Conservation (phyloP, 2,797 vertebrate species). For the Galaxias olidus region DNA sequence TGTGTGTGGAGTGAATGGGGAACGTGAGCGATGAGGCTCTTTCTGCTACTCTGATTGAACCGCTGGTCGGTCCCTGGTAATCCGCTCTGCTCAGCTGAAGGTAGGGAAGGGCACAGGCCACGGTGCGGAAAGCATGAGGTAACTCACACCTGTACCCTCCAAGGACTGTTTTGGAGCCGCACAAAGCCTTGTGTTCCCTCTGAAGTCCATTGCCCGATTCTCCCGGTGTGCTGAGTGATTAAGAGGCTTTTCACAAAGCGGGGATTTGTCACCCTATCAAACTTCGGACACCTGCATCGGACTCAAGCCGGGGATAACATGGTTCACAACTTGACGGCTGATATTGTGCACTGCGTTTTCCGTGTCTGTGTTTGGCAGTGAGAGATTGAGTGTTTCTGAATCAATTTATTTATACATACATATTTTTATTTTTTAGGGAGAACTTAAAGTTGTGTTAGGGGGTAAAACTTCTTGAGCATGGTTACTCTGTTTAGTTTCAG, state of each 20-base stretch:
- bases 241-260: constrained; percentile 28
- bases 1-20: constrained; percentile 12
- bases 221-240: constrained; percentile 39
- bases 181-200: constrained; percentile 15
- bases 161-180: constrained; percentile 18
- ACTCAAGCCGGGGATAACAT: constrained; percentile 15
- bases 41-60: constrained; percentile 23
- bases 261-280: constrained; percentile 12
- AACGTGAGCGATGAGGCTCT: constrained; percentile 48
- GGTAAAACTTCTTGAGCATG: constrained; percentile 39
- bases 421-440: constrained; percentile 15
- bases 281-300: constrained; percentile 7
- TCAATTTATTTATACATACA: no score
- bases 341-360: neutral
- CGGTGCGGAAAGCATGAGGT: constrained; percentile 28
- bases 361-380: constrained; percentile 39
- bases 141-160: constrained; percentile 35
- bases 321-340: constrained; percentile 40
- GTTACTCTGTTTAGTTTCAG: constrained; percentile 18
- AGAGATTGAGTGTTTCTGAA: constrained; percentile 16
- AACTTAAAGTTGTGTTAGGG: neutral
- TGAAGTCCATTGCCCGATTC: neutral
- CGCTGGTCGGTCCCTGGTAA: constrained; percentile 35
- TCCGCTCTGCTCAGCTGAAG: constrained; percentile 35
- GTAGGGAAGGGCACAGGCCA: constrained; percentile 47